Conservation (phyloP, 2,113 vertebrate species). For the Strigops habroptila region DNA sequence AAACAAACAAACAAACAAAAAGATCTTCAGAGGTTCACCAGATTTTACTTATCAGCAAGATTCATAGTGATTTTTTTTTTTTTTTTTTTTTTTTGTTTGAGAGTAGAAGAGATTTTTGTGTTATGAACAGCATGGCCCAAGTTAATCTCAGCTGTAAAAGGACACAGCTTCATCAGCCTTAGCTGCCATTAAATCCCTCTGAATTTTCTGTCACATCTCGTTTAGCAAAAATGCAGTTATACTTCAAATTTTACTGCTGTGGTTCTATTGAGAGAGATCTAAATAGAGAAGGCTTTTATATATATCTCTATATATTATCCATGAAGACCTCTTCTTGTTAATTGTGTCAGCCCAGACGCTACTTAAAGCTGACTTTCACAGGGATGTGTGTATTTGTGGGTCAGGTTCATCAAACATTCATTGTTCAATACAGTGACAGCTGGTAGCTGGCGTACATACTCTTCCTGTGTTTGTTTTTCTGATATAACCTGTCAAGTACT, state of each 20-base stretch:
- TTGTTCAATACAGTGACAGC: slow-evolving; percentile 77
- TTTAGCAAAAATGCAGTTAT: slow-evolving; percentile 18
- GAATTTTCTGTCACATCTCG: neutral
- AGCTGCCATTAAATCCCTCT: neutral
- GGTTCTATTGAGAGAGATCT: slow-evolving; percentile 13
- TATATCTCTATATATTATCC: neutral
- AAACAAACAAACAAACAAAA: neutral
- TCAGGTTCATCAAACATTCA: slow-evolving; percentile 78
- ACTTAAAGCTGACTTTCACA: slow-evolving; percentile 66
- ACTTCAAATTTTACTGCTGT: slow-evolving; percentile 25
- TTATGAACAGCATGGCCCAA: neutral
- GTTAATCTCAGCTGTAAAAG: neutral
- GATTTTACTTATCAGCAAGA: neutral
- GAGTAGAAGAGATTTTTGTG: neutral
- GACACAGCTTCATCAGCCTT: neutral
- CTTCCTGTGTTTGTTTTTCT: slow-evolving; percentile 77
- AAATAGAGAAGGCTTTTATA: slow-evolving; percentile 50
- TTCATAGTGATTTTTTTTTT: neutral
- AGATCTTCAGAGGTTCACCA: neutral
- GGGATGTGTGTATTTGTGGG: slow-evolving; percentile 74
- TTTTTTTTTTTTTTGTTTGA: neutral
- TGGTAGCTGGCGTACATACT: slow-evolving; percentile 50
- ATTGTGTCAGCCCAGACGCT: slow-evolving; percentile 69
- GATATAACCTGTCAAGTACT: slow-evolving; percentile 75
- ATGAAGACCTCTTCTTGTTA: slow-evolving; percentile 60